Conservation (phyloP, 1,140 invertebrate genomes). For the Adoxophyes honmai region DNA sequence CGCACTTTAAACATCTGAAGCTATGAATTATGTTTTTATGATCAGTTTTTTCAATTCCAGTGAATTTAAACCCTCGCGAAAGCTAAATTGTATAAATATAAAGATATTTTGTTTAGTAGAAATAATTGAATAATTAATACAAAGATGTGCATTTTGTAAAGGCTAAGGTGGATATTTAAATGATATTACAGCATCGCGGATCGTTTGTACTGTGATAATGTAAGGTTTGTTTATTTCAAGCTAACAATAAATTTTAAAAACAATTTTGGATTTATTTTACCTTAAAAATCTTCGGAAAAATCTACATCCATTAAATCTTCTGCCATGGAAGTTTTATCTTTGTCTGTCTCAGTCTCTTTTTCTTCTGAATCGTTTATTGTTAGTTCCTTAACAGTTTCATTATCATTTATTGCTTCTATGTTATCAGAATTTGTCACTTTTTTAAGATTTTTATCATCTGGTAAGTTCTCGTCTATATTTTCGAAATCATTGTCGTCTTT, state of each 20-base stretch:
- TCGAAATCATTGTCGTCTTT: not conserved
- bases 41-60: too few relatives aligned
- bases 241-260: slow-evolving; percentile 16
- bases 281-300: slow-evolving; percentile 56
- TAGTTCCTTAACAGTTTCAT: slow-evolving; percentile 13
- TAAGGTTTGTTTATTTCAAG: slow-evolving; percentile 22
- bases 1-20: not conserved
- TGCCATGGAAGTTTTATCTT: slow-evolving; percentile 15
- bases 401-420: slow-evolving; percentile 16
- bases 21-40: not conserved
- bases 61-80: too few relatives aligned
- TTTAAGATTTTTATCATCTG: not conserved
- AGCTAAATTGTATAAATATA: too few relatives aligned
- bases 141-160: slow-evolving; percentile 59
- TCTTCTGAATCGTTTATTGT: slow-evolving; percentile 10
- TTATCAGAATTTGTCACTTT: slow-evolving; percentile 1
- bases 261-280: slow-evolving; percentile 7
- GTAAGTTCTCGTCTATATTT: slow-evolving; percentile 13
- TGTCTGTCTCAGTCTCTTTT: not conserved
- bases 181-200: slow-evolving; percentile 18
- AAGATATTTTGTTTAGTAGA: not conserved
- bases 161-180: slow-evolving; percentile 19
- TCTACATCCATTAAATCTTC: slow-evolving; percentile 60
- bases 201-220: slow-evolving; percentile 59
- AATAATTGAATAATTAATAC: slow-evolving; percentile 30